A percentile compares a stretch with the other conserved stretches of the same genome.
These are phyloP conservation scores for Platycheirus rosarum DNA, from an alignment of 2,888 invertebrate species.

Conservation along the genomic window DNA sequence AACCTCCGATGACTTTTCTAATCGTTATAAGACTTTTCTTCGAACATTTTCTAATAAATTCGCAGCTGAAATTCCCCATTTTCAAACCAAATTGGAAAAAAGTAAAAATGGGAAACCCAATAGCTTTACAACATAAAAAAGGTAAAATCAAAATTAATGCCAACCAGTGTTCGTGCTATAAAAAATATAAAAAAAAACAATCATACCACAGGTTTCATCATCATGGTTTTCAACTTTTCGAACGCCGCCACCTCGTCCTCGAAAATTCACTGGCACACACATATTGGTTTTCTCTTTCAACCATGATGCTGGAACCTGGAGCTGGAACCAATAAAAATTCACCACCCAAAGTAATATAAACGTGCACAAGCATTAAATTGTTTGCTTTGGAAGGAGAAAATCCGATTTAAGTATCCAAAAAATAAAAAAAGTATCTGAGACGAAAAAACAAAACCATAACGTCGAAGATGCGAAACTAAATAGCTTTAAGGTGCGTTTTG, in stretches of 20 bases:
- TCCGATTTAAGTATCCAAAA: conserved; percentile 1
- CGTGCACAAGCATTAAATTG: conserved; percentile 57
- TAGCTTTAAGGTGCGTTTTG: conserved; percentile 48
- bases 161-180: conserved; percentile 47
- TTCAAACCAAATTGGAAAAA: not conserved
- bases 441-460: not conserved
- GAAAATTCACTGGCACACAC: conserved; percentile 38
- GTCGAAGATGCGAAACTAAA: conserved; percentile 17
- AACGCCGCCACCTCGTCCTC: conserved; percentile 12
- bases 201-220: conserved; percentile 24
- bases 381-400: conserved; percentile 42
- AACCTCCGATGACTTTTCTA: conserved; percentile 29
- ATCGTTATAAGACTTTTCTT: conserved; percentile 4
- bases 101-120: not conserved
- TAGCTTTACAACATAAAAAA: not conserved
- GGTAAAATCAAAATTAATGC: conserved; percentile 52
- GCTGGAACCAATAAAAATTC: conserved; percentile 45
- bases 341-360: conserved; percentile 39
- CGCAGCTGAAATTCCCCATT: conserved; percentile 5
- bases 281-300: conserved; percentile 63
- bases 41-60: conserved; percentile 3
- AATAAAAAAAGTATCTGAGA: conserved; percentile 3
- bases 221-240: not conserved
- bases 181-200: conserved; percentile 22
- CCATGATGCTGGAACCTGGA: conserved; percentile 6